Conservation (phyloP, 2,888 invertebrate species). For the Prosapia bicincta region DNA sequence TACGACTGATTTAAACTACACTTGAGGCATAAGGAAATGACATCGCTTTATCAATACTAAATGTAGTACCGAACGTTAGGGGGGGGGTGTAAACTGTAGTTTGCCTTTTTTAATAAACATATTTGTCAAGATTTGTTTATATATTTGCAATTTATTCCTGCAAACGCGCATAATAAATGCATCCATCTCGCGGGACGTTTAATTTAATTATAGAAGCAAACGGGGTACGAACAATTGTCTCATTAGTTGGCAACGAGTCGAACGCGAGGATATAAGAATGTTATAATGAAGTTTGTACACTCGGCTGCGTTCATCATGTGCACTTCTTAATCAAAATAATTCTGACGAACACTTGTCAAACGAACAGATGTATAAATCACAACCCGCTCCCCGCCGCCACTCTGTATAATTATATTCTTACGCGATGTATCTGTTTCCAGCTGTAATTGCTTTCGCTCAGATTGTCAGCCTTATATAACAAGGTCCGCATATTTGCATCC, state of each 20-base stretch:
- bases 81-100: no score
- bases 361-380: neutral
- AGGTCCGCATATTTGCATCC: neutral
- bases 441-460: neutral
- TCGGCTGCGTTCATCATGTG: neutral
- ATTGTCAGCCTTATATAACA: no score
- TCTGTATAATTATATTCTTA: neutral
- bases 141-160: no score
- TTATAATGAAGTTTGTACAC: neutral
- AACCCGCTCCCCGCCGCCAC: neutral
- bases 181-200: neutral
- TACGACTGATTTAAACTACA: no score
- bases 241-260: neutral
- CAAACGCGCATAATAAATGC: no score
- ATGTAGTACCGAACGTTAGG: no score
- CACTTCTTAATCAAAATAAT: conserved; percentile 2
- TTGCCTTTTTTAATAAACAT: no score
- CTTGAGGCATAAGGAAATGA: no score
- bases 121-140: no score
- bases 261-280: neutral
- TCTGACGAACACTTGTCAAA: conserved; percentile 2
- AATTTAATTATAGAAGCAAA: neutral
- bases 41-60: no score
- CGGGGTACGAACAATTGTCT: neutral
- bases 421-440: neutral